phyloP scores from a whole-genome alignment of 2,113 vertebrate species.

The Setophaga petechia region DNA sequence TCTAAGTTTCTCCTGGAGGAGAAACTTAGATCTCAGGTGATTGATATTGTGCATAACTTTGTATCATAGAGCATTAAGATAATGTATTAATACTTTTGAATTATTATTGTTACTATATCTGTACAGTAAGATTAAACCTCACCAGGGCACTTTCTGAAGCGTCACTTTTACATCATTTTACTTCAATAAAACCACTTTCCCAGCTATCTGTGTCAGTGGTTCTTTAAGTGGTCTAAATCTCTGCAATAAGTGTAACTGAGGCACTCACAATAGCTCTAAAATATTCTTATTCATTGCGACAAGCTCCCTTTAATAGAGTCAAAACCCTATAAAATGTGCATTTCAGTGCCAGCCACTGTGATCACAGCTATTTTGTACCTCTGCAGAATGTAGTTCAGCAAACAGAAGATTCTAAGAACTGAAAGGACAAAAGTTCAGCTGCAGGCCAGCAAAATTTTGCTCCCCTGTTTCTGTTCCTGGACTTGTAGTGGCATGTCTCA shows the following conservation, averaged over 20 bases:
- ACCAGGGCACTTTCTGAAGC: neutral
- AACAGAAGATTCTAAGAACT: neutral
- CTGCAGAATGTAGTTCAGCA: neutral
- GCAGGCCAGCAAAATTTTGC: neutral
- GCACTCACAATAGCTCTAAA: neutral
- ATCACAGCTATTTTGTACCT: neutral
- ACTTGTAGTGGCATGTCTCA: neutral
- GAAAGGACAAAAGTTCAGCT: neutral
- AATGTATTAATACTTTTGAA: neutral
- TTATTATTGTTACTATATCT: neutral
- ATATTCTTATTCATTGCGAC: neutral
- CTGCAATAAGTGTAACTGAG: neutral
- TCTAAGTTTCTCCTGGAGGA: no score
- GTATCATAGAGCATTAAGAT: neutral
- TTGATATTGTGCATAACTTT: rapidly evolving
- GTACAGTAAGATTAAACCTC: neutral
- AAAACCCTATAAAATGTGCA: neutral
- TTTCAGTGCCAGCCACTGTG: neutral
- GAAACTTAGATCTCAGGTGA: neutral
- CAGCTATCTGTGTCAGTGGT: neutral
- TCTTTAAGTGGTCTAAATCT: neutral
- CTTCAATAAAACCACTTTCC: neutral
- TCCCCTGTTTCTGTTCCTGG: neutral
- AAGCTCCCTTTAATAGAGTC: neutral
- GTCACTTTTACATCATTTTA: neutral